Conservation (phyloP, 2,113 vertebrate species). For the Ornithorhynchus anatinus region DNA sequence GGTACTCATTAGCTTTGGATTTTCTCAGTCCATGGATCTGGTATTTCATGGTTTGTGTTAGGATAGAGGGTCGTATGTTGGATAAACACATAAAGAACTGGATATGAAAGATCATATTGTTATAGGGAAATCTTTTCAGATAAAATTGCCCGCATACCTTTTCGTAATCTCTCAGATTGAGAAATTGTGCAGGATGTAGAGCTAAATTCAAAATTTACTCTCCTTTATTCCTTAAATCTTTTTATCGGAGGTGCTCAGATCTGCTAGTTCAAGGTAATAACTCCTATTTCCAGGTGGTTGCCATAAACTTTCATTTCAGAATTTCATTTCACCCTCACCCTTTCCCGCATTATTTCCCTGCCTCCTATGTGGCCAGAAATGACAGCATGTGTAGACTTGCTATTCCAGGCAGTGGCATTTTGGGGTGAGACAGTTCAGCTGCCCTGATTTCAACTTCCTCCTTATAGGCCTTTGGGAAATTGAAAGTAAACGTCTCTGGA, state of each 20-base stretch:
- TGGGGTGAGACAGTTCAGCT: background rate
- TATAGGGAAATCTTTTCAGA: background rate
- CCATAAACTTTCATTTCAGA: no score
- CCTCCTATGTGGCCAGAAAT: background rate
- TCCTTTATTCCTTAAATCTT: constrained; percentile 5
- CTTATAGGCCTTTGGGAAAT: background rate
- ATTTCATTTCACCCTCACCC: no score
- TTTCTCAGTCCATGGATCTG: no score
- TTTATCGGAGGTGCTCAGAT: background rate
- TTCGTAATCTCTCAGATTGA: background rate
- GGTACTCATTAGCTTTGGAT: no score
- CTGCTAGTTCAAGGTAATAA: background rate
- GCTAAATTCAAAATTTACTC: background rate
- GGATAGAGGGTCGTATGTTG: no score
- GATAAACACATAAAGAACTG: no score
- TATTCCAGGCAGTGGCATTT: background rate
- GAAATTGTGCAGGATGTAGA: background rate
- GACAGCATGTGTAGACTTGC: background rate
- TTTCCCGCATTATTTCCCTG: no score
- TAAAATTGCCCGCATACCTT: background rate
- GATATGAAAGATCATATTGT: background rate
- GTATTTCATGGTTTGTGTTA: no score
- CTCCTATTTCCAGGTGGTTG: no score
- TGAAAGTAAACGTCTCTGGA: no score
- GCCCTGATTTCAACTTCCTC: background rate